Evolutionary conservation across 2,113 vertebrate species (phyloP).

Genomic region (Isichthys henryi): DNA sequence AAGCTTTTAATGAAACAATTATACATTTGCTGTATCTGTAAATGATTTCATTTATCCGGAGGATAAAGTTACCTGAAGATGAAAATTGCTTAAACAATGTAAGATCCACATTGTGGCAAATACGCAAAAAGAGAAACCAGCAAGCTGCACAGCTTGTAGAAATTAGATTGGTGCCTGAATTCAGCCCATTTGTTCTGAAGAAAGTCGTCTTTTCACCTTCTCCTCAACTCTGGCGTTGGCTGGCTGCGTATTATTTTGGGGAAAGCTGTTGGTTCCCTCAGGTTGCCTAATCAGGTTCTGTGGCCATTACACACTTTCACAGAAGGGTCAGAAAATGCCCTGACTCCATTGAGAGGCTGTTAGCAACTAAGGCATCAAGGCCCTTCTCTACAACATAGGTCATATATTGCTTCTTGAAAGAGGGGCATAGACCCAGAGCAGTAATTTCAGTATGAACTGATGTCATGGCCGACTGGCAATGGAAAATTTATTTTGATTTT

Average conservation of each 20-base stretch:
- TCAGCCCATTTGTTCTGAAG: neutral
- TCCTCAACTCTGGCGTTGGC: constrained; percentile 32
- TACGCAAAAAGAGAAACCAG: neutral
- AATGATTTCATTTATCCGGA: neutral
- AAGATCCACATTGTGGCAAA: neutral
- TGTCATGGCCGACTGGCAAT: neutral
- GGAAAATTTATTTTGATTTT: constrained; percentile 39
- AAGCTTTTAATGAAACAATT: neutral
- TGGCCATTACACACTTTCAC: constrained; percentile 59
- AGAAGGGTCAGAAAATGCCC: constrained; percentile 44
- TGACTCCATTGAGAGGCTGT: neutral
- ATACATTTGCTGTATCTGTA: neutral
- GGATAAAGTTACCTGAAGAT: neutral
- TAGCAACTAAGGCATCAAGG: neutral
- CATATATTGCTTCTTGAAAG: neutral
- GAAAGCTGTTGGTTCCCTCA: constrained; percentile 55
- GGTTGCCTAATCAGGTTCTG: constrained; percentile 59
- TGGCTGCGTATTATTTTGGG: constrained; percentile 60
- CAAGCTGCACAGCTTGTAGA: neutral
- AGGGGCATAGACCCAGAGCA: neutral
- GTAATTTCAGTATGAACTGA: neutral
- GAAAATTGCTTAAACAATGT: neutral
- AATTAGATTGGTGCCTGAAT: neutral
- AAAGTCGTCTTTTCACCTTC: neutral
- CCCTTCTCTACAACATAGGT: neutral